phyloP scores from a whole-genome alignment of 2,113 vertebrate genomes.

The Paramormyrops kingsleyae region DNA sequence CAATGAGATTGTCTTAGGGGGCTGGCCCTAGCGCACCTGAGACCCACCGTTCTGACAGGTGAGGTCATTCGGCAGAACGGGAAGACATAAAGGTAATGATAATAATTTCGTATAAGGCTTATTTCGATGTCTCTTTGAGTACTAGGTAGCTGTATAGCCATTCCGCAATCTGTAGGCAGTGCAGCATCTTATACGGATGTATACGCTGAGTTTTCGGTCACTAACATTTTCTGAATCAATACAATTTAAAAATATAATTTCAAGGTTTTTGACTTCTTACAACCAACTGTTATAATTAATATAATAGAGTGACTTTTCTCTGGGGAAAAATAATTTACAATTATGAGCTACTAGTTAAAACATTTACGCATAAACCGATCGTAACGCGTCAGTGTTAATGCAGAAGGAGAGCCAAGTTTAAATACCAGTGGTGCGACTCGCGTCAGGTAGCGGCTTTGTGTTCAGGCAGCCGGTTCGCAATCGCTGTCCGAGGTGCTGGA shows the following conservation, averaged over 20 bases:
- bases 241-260: neutral
- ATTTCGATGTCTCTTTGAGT: neutral
- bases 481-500: slow-evolving; percentile 58
- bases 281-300: neutral
- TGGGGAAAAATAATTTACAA: neutral
- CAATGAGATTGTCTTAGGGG: slow-evolving; percentile 36
- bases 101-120: slow-evolving; percentile 23
- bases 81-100: slow-evolving; percentile 49
- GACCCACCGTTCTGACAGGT: slow-evolving; percentile 28
- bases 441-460: neutral
- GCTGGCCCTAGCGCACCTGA: slow-evolving; percentile 27
- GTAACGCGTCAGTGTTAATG: neutral
- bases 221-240: neutral
- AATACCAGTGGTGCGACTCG: neutral
- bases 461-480: neutral
- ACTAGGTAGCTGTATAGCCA: neutral
- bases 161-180: neutral
- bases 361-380: neutral
- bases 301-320: neutral
- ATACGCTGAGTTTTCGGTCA: neutral
- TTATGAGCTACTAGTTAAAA: neutral
- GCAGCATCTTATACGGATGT: neutral
- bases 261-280: neutral
- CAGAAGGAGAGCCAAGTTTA: neutral
- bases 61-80: slow-evolving; percentile 39